Evolutionary conservation across 2,888 invertebrate species (phyloP).

Genomic region (Dromius quadrimaculatus): DNA sequence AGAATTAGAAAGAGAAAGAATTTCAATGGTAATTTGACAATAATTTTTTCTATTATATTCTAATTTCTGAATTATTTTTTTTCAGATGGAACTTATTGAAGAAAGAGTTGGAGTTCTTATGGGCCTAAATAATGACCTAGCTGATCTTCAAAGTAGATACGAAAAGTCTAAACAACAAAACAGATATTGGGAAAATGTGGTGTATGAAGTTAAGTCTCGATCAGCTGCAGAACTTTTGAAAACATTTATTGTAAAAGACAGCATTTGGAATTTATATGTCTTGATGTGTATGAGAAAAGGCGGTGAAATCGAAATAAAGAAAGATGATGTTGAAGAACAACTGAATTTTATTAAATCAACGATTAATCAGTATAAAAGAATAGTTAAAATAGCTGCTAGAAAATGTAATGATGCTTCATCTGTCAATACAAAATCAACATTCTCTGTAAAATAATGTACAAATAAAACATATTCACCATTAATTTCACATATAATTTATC

Average conservation of each 20-base stretch:
- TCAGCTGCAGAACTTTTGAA: constrained; percentile 70
- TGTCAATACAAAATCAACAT: too few species aligned
- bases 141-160: constrained; percentile 72
- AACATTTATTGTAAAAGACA: constrained; percentile 70
- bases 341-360: constrained; percentile 74
- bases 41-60: not conserved
- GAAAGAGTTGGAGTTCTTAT: constrained; percentile 74
- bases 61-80: constrained; percentile 24
- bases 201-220: constrained; percentile 72
- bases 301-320: constrained; percentile 63
- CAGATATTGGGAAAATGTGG: constrained; percentile 73
- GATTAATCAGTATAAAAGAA: constrained; percentile 67
- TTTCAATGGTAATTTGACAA: constrained; percentile 69
- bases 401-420: constrained; percentile 2
- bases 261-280: constrained; percentile 74
- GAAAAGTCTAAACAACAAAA: constrained; percentile 72
- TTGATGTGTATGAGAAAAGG: constrained; percentile 73
- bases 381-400: constrained; percentile 31
- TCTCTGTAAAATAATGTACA: not conserved
- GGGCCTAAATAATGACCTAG: constrained; percentile 74
- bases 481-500: constrained; percentile 2
- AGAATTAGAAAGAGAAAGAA: constrained; percentile 71
- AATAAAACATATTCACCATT: not conserved
- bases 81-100: constrained; percentile 69
- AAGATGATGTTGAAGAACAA: constrained; percentile 72